Conservation (phyloP, 2,113 vertebrate genomes). For the Dicaeum eximium region DNA sequence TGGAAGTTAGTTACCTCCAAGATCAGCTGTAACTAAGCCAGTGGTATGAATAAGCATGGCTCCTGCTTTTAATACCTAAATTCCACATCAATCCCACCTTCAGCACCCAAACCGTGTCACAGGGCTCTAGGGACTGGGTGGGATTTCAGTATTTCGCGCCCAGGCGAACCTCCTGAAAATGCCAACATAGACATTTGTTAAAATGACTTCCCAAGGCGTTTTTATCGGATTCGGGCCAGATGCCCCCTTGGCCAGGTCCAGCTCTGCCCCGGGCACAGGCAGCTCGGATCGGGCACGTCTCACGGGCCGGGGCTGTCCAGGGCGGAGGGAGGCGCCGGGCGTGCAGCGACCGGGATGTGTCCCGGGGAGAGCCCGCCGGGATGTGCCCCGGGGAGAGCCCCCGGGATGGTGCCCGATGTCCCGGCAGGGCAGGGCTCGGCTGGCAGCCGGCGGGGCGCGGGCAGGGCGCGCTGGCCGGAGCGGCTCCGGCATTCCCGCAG, state of each 20-base stretch:
- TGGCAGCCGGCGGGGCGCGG: not conserved
- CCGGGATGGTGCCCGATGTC: rapidly evolving
- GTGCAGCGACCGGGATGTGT: not conserved
- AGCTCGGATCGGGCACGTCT: not conserved
- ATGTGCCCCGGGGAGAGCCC: not conserved
- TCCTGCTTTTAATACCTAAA: not conserved
- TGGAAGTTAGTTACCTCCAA: not conserved
- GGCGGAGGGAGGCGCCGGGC: not conserved
- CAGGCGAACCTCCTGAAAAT: rapidly evolving
- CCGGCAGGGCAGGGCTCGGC: not conserved
- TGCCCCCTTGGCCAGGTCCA: too few species aligned
- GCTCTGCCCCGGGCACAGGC: not conserved
- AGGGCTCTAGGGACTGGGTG: rapidly evolving
- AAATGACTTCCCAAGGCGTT: not conserved
- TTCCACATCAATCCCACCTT: not conserved
- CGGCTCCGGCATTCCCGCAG: not conserved
- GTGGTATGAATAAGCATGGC: not conserved
- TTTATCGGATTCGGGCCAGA: not conserved
- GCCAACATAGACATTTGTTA: not conserved
- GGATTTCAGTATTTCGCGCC: not conserved
- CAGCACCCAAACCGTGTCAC: rapidly evolving
- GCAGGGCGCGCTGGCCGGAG: not conserved
- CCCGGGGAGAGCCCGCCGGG: not conserved
- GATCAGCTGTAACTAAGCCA: not conserved
- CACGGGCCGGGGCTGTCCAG: too few species aligned